Base-by-base conservation (phyloP, 2,888 invertebrate species). In the Dasysyrphus albostriatus region DNA sequence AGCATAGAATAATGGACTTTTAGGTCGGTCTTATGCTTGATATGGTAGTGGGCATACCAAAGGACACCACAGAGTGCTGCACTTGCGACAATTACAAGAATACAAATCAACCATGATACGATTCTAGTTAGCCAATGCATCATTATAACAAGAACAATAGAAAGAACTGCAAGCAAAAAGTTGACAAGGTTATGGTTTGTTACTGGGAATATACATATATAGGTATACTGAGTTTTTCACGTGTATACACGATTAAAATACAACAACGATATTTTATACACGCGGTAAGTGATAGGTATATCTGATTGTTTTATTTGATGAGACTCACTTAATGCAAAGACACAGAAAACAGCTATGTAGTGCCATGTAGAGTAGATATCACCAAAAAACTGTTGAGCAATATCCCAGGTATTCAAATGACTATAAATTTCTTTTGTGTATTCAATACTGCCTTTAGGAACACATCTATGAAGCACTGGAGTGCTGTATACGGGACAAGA, bases 361-460 rank as follows among this genome's bases (percentile, higher is more conserved):
- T 95, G 95, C 98, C 98, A 98, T 49, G 97, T 96, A 83, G 96
- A 95, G 91, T 97, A 98, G 8, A 98, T 93, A 93, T 98, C 98
- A 67, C 96, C 96, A 44, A 98, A 93, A 91, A 98, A 95, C 93
- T 98, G 97, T 92, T 98, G 97, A 89, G 98, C 95, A 42, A 96
- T 95, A 91, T 98, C 97, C 96, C 98, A 97, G 89, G 96, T 96
- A 91, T 98, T 98, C 58, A 98, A 94, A 89, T 97, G 93, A 6
- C 95, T 95, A 92, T 97, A 97, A 89, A 98, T 94, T 91, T 96
- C 96, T 65, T 94, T 94, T 49, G 94, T 93, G 0, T 95, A 94
- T 10, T 95, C 93, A 74, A 96, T 95, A 88, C 95, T 94, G 9
- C 96, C 94, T 56, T 95, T 94, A 6, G 98, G 98, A 89, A 98